A percentile compares a stretch with the other conserved stretches of the same genome.
phyloP scores from a whole-genome alignment of 2,113 vertebrate genomes.

The Coracopsis vasa region DNA sequence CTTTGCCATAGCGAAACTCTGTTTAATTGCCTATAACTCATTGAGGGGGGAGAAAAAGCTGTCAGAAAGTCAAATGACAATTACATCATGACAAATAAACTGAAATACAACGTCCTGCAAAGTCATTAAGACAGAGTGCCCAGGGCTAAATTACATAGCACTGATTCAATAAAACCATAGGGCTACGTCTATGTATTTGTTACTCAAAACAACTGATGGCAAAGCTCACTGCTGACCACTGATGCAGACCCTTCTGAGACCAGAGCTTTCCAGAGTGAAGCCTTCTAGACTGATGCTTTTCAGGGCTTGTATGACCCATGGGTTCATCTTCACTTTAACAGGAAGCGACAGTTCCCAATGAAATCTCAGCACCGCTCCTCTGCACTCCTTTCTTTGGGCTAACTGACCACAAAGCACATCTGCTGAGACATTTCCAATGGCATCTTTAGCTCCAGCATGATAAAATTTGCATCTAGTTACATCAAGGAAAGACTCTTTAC shows the following conservation, averaged over 20 bases:
- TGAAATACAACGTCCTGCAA: neutral
- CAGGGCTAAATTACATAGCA: neutral
- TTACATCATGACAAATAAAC: constrained; percentile 22
- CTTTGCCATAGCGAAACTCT: neutral
- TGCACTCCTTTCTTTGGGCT: neutral
- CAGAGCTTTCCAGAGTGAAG: neutral
- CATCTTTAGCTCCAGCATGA: neutral
- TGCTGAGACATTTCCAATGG: neutral
- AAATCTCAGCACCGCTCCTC: neutral
- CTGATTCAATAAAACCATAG: neutral
- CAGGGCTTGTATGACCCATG: neutral
- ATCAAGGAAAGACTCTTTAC: neutral
- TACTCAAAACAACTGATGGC: neutral
- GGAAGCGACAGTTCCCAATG: neutral
- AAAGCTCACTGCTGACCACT: neutral
- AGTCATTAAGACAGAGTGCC: neutral
- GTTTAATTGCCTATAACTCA: neutral
- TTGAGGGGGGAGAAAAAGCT: neutral
- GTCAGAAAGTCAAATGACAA: constrained; percentile 31
- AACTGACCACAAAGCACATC: neutral
- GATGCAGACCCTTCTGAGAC: neutral
- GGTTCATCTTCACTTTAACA: neutral
- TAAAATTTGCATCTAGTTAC: neutral
- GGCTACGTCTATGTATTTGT: neutral
- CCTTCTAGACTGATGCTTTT: neutral